phyloP scores from a whole-genome alignment of 2,113 vertebrate genomes.

The Zosterops hypoxanthus region DNA sequence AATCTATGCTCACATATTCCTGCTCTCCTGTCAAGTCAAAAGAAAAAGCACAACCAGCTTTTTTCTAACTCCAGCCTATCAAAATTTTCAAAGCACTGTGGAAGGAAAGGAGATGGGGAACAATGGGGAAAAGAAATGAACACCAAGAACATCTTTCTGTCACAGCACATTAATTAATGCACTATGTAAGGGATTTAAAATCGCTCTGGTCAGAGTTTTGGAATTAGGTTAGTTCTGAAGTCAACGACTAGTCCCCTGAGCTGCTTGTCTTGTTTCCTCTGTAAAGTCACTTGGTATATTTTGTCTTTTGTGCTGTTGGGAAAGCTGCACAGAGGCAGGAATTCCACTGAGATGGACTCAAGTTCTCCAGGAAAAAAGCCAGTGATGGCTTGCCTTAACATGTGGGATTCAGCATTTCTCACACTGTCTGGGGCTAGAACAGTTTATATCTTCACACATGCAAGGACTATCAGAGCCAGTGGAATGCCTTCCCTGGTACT shows the following conservation, averaged over 20 bases:
- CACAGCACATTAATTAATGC: not conserved
- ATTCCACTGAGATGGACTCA: not conserved
- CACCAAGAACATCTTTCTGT: not conserved
- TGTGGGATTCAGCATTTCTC: not conserved
- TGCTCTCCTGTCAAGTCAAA: not conserved
- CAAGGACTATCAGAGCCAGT: not conserved
- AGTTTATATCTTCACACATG: fast-evolving
- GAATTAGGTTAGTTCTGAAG: not conserved
- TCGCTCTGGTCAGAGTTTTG: not conserved
- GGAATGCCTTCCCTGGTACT: not conserved
- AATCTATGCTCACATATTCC: not conserved
- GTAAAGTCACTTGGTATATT: not conserved
- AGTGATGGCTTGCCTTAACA: not conserved
- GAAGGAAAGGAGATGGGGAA: not conserved
- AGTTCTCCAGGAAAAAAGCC: not conserved
- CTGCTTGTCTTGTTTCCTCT: not conserved
- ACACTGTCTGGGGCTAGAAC: not conserved
- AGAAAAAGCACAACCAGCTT: not conserved
- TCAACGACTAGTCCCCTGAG: not conserved
- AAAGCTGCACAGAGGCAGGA: not conserved
- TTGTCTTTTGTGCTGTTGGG: not conserved
- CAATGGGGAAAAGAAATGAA: not conserved
- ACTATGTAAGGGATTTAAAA: not conserved
- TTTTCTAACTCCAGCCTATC: not conserved
- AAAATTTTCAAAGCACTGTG: not conserved